Percentiles rank a stretch among this genome's conserved stretches.
These are phyloP conservation scores for Erebia ligea DNA, from an alignment of 2,888 invertebrate species.

Conservation along the genomic window DNA sequence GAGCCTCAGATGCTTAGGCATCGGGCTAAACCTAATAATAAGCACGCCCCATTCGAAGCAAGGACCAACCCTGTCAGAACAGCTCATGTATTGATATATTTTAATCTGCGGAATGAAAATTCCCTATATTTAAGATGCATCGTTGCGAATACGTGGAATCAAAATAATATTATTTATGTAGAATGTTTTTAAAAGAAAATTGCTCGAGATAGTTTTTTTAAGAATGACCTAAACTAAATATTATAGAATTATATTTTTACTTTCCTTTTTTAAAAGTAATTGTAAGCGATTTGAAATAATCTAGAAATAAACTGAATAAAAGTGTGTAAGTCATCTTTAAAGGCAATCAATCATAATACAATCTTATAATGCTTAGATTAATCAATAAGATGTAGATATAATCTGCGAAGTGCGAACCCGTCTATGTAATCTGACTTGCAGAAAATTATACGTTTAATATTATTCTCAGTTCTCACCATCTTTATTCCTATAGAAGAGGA, in stretches of 20 bases:
- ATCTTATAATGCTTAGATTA: background rate
- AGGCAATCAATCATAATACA: background rate
- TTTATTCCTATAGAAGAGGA: background rate
- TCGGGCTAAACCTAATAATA: slow-evolving; percentile 36
- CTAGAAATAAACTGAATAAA: too few relatives aligned
- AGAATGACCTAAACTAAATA: background rate
- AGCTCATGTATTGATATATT: slow-evolving; percentile 2
- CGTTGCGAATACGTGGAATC: background rate
- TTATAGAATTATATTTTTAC: too few relatives aligned
- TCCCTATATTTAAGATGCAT: background rate
- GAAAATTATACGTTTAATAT: background rate
- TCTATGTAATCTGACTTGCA: background rate
- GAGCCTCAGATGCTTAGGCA: slow-evolving; percentile 32
- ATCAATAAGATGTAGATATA: background rate
- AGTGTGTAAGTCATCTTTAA: too few relatives aligned
- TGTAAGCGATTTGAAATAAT: too few relatives aligned
- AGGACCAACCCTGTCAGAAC: slow-evolving; percentile 20
- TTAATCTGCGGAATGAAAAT: background rate
- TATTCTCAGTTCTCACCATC: slow-evolving; percentile 2
- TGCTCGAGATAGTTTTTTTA: background rate
- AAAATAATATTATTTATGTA: background rate
- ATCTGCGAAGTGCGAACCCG: background rate
- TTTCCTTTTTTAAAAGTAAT: too few relatives aligned
- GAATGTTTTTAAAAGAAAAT: background rate
- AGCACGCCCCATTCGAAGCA: slow-evolving; percentile 38